Conservation (phyloP, 92 coral and sea anemone species). For the Actinostola sp. region DNA sequence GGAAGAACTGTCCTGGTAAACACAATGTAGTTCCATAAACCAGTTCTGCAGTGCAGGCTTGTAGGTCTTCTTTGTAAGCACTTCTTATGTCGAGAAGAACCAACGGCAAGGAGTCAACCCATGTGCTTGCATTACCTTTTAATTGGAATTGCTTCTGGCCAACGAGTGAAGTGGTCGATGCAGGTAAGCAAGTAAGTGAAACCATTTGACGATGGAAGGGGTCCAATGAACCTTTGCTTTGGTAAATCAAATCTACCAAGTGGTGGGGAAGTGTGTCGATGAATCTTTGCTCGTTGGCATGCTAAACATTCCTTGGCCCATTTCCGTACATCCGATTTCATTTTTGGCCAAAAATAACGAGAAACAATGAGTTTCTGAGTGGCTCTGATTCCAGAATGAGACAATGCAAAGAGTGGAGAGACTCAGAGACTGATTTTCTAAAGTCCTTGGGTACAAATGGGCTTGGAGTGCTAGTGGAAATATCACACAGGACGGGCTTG, state of each 20-base stretch:
- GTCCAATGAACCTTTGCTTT: not conserved
- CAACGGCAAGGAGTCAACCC: slow-evolving; percentile 41
- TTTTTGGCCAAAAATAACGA: not conserved
- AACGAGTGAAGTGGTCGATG: slow-evolving; percentile 8
- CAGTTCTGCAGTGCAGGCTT: slow-evolving; percentile 45
- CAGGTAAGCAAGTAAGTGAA: not conserved
- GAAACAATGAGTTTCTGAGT: not conserved
- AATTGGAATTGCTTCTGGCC: slow-evolving; percentile 11
- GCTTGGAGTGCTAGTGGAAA: too few relatives aligned
- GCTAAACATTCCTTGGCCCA: not conserved
- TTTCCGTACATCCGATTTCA: not conserved
- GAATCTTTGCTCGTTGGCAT: not conserved
- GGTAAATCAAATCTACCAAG: not conserved
- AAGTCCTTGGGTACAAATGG: too few relatives aligned
- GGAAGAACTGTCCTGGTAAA: slow-evolving; percentile 58
- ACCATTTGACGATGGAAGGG: slow-evolving; percentile 8
- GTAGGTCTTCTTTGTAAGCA: slow-evolving; percentile 42
- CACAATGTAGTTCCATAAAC: slow-evolving; percentile 30
- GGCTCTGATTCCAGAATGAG: not conserved
- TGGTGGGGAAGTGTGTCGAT: slow-evolving; percentile 8
- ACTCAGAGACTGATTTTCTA: not conserved
- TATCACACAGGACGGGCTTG: too few relatives aligned
- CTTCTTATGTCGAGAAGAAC: slow-evolving; percentile 55
- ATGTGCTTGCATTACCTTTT: slow-evolving; percentile 20
- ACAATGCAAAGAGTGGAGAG: not conserved